Evolutionary conservation across 2,797 vertebrate genomes (phyloP).

Genomic region (Gephyroberyx darwinii): DNA sequence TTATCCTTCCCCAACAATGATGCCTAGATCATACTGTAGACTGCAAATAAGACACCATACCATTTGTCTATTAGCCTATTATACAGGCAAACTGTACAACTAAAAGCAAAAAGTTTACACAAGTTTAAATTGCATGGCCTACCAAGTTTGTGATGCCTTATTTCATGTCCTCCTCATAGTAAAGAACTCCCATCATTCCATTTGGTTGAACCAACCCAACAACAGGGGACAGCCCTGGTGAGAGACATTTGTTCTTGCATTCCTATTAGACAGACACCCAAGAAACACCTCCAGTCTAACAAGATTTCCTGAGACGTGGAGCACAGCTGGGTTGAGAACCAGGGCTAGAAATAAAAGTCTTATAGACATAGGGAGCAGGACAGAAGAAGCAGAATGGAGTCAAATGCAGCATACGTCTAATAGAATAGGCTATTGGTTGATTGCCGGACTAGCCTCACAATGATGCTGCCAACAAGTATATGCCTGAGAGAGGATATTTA

Average conservation of each 20-base stretch:
- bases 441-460: not conserved
- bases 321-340: conserved; percentile 12
- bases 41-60: too few species aligned
- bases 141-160: conserved; percentile 1
- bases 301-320: conserved; percentile 15
- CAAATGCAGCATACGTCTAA: not conserved
- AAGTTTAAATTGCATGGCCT: not conserved
- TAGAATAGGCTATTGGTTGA: not conserved
- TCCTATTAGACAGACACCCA: not conserved
- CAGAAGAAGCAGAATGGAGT: conserved; percentile 8
- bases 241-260: not conserved
- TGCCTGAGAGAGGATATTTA: not conserved
- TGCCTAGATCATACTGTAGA: too few species aligned
- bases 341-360: conserved; percentile 45
- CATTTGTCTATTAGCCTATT: too few species aligned
- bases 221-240: not conserved
- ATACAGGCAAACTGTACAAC: too few species aligned
- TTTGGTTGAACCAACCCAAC: conserved; percentile 17
- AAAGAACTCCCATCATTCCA: conserved; percentile 29
- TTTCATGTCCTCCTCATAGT: conserved; percentile 9
- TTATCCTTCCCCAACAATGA: too few species aligned
- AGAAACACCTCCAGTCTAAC: not conserved
- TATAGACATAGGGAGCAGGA: conserved; percentile 23
- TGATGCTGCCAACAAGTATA: not conserved
- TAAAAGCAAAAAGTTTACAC: too few species aligned